Evolutionary conservation across 2,113 vertebrate genomes (phyloP).

Genomic region (Ursus arctos): DNA sequence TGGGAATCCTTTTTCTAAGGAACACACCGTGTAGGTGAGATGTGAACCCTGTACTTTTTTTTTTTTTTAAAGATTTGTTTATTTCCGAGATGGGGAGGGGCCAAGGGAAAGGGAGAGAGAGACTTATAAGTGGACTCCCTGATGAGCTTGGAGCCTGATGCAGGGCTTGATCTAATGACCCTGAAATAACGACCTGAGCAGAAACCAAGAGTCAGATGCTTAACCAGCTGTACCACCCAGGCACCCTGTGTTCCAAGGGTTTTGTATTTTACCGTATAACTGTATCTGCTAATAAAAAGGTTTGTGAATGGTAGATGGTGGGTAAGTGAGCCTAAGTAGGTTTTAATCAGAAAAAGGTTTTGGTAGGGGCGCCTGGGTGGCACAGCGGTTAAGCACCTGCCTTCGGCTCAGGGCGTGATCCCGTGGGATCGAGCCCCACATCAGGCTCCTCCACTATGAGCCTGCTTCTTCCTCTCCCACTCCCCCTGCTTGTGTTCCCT

Average conservation of each 20-base stretch:
- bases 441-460: too few species aligned
- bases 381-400: too few species aligned
- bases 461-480: too few species aligned
- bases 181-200: background rate
- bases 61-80: background rate
- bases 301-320: background rate
- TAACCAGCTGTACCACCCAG: background rate
- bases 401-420: too few species aligned
- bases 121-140: background rate
- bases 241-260: background rate
- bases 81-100: background rate
- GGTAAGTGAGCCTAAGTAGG: background rate
- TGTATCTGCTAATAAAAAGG: background rate
- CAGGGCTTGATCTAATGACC: background rate
- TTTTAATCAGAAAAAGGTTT: conserved; percentile 30
- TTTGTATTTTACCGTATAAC: background rate
- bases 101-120: background rate
- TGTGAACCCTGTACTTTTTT: background rate
- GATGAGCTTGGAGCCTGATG: background rate
- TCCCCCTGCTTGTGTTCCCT: too few species aligned
- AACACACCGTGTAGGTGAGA: background rate
- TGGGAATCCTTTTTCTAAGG: background rate
- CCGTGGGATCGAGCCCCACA: too few species aligned
- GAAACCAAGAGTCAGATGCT: background rate
- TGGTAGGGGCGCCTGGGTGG: too few species aligned